phyloP scores from a whole-genome alignment of 2,797 vertebrate genomes.

The Arctocebus calabarensis region DNA sequence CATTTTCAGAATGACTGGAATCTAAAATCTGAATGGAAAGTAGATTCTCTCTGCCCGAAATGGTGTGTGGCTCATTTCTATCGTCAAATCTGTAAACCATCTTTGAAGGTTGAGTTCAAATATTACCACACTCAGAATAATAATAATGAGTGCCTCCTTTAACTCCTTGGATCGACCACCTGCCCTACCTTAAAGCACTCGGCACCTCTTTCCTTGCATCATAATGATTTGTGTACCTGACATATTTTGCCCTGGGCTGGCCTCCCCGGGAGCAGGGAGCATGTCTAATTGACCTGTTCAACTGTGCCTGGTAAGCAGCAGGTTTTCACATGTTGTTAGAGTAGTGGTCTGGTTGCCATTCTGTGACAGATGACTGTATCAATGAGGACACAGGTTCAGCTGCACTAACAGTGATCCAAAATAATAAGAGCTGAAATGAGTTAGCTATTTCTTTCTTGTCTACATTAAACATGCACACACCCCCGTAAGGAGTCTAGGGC shows the following conservation, averaged over 20 bases:
- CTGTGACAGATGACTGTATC: background rate
- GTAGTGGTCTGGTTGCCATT: background rate
- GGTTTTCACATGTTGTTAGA: background rate
- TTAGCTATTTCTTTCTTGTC: conserved; percentile 23
- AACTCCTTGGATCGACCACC: background rate
- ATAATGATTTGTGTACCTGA: background rate
- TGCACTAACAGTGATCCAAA: background rate
- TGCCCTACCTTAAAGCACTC: background rate
- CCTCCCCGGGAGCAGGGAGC: background rate
- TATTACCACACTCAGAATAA: background rate
- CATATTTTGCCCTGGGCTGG: background rate
- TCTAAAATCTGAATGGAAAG: conserved; percentile 66
- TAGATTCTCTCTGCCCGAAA: background rate
- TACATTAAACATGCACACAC: background rate
- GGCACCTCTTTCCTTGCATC: background rate
- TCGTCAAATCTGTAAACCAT: background rate
- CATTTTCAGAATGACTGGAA: conserved; percentile 65
- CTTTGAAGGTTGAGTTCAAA: conserved; percentile 20
- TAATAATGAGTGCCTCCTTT: background rate
- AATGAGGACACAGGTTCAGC: background rate
- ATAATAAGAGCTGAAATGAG: background rate
- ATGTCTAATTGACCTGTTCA: background rate
- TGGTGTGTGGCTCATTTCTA: background rate
- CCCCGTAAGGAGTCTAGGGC: background rate
- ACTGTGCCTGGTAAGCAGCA: background rate